Conservation (phyloP, 2,797 vertebrate species). For the Sebastes iracundus region DNA sequence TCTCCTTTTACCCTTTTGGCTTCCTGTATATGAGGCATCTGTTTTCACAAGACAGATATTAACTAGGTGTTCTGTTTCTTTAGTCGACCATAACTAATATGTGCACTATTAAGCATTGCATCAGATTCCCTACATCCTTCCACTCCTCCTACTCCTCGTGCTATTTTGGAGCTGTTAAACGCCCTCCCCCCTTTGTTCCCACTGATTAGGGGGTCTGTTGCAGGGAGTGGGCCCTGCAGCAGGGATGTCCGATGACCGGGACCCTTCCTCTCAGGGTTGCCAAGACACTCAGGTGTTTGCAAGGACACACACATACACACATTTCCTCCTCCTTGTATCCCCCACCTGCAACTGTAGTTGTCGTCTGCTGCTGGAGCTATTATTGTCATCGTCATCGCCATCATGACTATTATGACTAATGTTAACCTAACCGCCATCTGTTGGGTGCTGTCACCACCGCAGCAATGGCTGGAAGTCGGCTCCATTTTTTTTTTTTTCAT, state of each 20-base stretch:
- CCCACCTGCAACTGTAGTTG: constrained; percentile 62
- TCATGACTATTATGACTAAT: constrained; percentile 66
- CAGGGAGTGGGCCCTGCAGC: constrained; percentile 65
- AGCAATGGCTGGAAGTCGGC: constrained; percentile 18
- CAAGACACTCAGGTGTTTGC: constrained; percentile 74
- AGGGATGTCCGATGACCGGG: constrained; percentile 75
- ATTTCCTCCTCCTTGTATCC: constrained; percentile 48
- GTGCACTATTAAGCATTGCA: constrained; percentile 43
- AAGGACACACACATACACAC: constrained; percentile 46
- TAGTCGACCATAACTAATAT: constrained; percentile 21
- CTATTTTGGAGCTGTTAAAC: constrained; percentile 77
- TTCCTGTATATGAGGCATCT: constrained; percentile 8
- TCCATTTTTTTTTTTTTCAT: constrained; percentile 57
- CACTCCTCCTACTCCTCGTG: constrained; percentile 59
- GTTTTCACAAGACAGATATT: constrained; percentile 14
- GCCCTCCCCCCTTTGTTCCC: constrained; percentile 76
- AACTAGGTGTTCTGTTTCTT: constrained; percentile 4
- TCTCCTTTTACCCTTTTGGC: background rate
- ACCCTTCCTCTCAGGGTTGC: constrained; percentile 76
- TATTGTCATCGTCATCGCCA: constrained; percentile 63
- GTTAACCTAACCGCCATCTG: constrained; percentile 75
- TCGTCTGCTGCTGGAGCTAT: constrained; percentile 58
- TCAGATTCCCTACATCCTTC: constrained; percentile 78
- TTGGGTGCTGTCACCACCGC: constrained; percentile 55
- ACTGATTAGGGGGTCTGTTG: constrained; percentile 74